Percentiles rank a stretch among this genome's conserved stretches.
phyloP scores from a whole-genome alignment of 2,888 invertebrate species.

The Cephus sareptanus region DNA sequence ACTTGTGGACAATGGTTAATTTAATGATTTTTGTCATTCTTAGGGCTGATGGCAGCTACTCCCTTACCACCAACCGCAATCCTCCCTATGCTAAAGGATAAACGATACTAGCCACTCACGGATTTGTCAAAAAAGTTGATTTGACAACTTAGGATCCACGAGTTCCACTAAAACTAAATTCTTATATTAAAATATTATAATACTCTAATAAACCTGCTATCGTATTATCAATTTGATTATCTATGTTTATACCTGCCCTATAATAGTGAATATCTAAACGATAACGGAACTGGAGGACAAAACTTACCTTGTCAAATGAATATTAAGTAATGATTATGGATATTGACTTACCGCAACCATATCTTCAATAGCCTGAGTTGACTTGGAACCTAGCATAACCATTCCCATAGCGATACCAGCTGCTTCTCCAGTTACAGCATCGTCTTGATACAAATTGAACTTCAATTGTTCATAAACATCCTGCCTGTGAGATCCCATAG shows the following conservation, averaged over 20 bases:
- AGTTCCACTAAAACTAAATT: not conserved
- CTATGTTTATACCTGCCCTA: not conserved
- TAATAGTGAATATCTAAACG: not conserved
- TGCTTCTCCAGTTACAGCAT: conserved; percentile 98
- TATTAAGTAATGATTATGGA: conserved; percentile 10
- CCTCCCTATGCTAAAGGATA: not conserved
- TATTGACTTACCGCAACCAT: conserved; percentile 83
- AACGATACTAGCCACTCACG: not conserved
- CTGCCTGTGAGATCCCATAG: conserved; percentile 96
- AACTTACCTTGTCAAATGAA: not conserved
- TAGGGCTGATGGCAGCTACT: not conserved
- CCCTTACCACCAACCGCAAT: not conserved
- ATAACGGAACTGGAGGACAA: not conserved
- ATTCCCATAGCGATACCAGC: conserved; percentile 99
- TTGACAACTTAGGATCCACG: not conserved
- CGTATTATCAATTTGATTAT: not conserved
- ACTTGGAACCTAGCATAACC: conserved; percentile 97
- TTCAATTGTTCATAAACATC: conserved; percentile 97
- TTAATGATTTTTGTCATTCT: not conserved
- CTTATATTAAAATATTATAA: not conserved
- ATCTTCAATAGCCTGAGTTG: conserved; percentile 88
- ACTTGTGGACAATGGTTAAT: not conserved
- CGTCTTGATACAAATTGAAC: conserved; percentile 97
- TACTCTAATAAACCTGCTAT: not conserved
- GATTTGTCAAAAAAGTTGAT: not conserved